Evolutionary conservation across 2,888 invertebrate species (phyloP), one percentile per base, ranked within the genome.

Genomic region (Drosophila villosipedis): DNA sequence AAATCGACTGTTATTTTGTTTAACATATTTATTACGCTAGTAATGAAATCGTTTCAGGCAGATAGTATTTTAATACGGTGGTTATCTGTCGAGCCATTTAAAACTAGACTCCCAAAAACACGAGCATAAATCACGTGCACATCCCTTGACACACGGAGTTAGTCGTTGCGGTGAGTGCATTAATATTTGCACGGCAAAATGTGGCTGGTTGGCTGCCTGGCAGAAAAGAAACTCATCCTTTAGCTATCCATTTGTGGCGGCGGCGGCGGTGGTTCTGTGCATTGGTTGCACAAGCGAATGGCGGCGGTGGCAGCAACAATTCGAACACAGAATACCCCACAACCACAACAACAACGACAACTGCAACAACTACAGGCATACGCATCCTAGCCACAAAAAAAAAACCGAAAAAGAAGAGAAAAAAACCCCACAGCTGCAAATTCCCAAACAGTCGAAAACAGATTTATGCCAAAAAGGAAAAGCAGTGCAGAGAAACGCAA

Each of bases 161-260:
- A 30, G 22, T 60, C 61, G 62, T 22, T 63, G 70, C 43, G 68
- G 70, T 66, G 62, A 75, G 70, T 78, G 83, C 83, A 85, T 85
- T 88, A 84, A 85, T 85, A 88, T 88, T 85, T 85, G 82, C 85
- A 85, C 85, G 82, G 82, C 78, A 83, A 78, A 84, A 82, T 88
- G 83, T 85, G 88, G 85, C 76, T 78, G 78, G 64, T 9, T 22
- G 35, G 37, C 35, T 28, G 57, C 28, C 35, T 55, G 37, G 12
- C 19, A 28, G 49, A 30, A 30, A 76, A 73, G 58, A 9, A 49
- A 55, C 78, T 67, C 70, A 50, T 28, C 50, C 28, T 50, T 50
- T 19, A 10, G 28, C 28, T 59, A 60, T 55, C 67, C 72, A 67
- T 74, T 67, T 80, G 63, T 66, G 4, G 22, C 65, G 72, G 69